phyloP scores from a whole-genome alignment of 1,140 invertebrate species.

The Luehdorfia chinensis region DNA sequence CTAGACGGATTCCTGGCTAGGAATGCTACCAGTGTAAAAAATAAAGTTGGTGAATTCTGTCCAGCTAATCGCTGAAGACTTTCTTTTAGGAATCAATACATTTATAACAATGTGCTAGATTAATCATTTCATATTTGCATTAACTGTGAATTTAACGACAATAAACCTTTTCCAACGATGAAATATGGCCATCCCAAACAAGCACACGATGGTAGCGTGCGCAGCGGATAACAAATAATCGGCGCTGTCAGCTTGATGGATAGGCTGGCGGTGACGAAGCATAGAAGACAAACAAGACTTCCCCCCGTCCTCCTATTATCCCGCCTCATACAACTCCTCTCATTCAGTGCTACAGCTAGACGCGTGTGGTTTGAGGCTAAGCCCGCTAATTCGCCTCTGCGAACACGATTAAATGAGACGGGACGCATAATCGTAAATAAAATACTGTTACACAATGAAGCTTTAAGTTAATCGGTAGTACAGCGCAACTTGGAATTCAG shows the following conservation, averaged over 20 bases:
- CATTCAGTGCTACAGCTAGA: conserved; percentile 26
- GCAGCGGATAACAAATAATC: conserved; percentile 38
- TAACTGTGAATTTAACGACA: neutral
- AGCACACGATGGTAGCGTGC: conserved; percentile 37
- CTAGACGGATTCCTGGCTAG: no score
- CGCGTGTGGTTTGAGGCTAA: neutral
- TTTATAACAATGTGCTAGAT: no score
- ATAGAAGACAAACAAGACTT: conserved; percentile 36
- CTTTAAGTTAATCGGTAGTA: no score
- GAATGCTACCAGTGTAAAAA: no score
- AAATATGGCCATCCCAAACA: conserved; percentile 27
- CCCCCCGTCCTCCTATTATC: conserved; percentile 25
- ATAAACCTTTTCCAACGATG: conserved; percentile 30
- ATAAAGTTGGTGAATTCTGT: no score
- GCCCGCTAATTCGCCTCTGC: neutral
- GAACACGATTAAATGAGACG: conserved; percentile 1
- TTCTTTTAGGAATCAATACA: no score
- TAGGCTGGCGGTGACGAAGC: conserved; percentile 52
- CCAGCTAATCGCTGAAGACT: no score
- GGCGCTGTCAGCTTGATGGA: conserved; percentile 64
- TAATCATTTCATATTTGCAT: conserved; percentile 7
- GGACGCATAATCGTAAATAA: neutral
- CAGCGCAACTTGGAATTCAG: no score
- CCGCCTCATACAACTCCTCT: conserved; percentile 24
- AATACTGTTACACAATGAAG: conserved; percentile 4